Evolutionary conservation across 1,140 invertebrate genomes (phyloP).

Genomic region (Lordiphosa stackelbergi): DNA sequence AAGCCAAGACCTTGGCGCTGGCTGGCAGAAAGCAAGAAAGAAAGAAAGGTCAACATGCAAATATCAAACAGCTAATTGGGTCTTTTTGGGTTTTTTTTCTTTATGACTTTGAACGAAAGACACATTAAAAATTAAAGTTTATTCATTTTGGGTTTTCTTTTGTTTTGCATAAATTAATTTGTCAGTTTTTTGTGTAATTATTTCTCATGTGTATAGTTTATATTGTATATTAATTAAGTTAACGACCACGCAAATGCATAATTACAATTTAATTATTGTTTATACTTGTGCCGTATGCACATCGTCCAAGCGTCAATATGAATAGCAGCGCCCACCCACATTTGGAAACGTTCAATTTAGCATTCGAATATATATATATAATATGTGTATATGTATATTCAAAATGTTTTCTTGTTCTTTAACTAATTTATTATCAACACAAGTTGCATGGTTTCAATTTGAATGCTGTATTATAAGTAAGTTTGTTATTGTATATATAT

Average conservation of each 20-base stretch:
- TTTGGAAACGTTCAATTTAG: slow-evolving; percentile 50
- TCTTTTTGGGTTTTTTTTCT: slow-evolving; percentile 40
- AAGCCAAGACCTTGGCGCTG: slow-evolving; percentile 32
- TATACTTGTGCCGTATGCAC: slow-evolving; percentile 19
- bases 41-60: slow-evolving; percentile 50
- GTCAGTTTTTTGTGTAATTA: slow-evolving; percentile 61
- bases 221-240: slow-evolving; percentile 42
- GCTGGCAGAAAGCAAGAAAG: slow-evolving; percentile 4
- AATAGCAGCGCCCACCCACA: slow-evolving; percentile 16
- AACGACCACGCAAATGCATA: slow-evolving; percentile 63
- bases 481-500: slow-evolving; percentile 42
- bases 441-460: slow-evolving; percentile 42
- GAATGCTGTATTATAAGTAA: slow-evolving; percentile 35
- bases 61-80: slow-evolving; percentile 43
- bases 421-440: slow-evolving; percentile 70
- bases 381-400: slow-evolving; percentile 18
- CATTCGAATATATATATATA: slow-evolving; percentile 19
- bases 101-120: slow-evolving; percentile 77
- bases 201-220: slow-evolving; percentile 41
- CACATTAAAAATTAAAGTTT: slow-evolving; percentile 77
- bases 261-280: slow-evolving; percentile 76
- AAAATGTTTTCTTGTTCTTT: slow-evolving; percentile 41
- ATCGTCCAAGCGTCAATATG: slow-evolving; percentile 13
- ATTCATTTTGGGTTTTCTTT: slow-evolving; percentile 59
- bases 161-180: slow-evolving; percentile 65